phyloP scores from a whole-genome alignment of 2,113 vertebrate species.

The Acrocephalus arundinaceus region DNA sequence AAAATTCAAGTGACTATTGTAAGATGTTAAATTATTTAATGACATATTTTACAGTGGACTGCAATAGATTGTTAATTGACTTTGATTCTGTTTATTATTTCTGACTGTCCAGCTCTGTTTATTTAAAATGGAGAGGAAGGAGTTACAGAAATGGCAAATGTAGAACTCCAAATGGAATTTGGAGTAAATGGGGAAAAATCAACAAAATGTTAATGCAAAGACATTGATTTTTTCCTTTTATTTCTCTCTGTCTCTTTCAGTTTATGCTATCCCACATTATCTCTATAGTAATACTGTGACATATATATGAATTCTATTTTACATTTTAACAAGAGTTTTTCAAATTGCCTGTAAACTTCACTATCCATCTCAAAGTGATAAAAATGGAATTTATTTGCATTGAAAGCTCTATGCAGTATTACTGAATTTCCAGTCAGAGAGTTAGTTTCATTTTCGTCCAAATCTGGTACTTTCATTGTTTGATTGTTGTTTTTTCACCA shows the following conservation, averaged over 20 bases:
- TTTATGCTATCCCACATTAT: background rate
- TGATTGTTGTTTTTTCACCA: background rate
- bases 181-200: background rate
- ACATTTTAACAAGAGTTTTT: background rate
- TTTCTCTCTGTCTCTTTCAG: background rate
- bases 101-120: background rate
- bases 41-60: background rate
- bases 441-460: background rate
- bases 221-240: background rate
- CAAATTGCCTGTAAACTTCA: background rate
- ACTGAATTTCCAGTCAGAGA: background rate
- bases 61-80: background rate
- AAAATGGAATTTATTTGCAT: background rate
- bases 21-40: conserved; percentile 5
- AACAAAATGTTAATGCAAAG: background rate
- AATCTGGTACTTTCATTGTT: background rate
- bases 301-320: background rate
- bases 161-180: background rate
- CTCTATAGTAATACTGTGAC: background rate
- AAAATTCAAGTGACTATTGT: background rate
- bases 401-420: background rate
- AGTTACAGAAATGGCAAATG: background rate
- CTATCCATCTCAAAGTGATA: background rate
- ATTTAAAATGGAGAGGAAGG: background rate
- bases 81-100: conserved; percentile 3